phyloP scores from a whole-genome alignment of 2,113 vertebrate genomes.

The Rattus norvegicus region GRCr8 NC_086020.1:38043501-38044000 shows the following conservation, averaged over 20 bases:
- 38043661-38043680: slow-evolving; percentile 70
- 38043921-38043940: neutral
- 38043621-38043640: slow-evolving; percentile 69
- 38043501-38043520: slow-evolving; percentile 71
- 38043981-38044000: neutral
- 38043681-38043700: slow-evolving; percentile 69
- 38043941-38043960: neutral
- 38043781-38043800: neutral
- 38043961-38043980: neutral
- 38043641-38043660: slow-evolving; percentile 65
- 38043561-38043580: slow-evolving; percentile 78
- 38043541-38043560: slow-evolving; percentile 69
- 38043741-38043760: neutral
- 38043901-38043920: neutral
- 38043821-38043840: neutral
- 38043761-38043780: neutral
- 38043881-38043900: slow-evolving; percentile 21
- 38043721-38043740: slow-evolving; percentile 29
- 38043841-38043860: neutral
- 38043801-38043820: neutral
- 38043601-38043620: neutral
- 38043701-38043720: slow-evolving; percentile 63
- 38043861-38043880: neutral
- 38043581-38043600: slow-evolving; percentile 66
- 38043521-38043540: slow-evolving; percentile 72